Evolutionary conservation across 2,888 invertebrate genomes (phyloP), one percentile per base, ranked within the genome.

Genomic region (Actias luna): DNA sequence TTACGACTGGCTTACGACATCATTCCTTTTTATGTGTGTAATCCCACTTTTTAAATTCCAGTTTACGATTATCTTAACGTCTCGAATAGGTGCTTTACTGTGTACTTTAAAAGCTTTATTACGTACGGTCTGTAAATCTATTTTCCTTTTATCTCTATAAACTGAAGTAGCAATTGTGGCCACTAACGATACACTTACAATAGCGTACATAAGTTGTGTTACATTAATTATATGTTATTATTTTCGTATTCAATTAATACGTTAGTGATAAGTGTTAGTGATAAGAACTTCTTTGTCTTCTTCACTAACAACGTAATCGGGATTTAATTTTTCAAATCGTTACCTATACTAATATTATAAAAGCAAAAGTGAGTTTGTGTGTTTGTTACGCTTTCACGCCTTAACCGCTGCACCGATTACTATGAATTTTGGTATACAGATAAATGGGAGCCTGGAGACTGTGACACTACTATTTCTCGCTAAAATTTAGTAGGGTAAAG

Each of bases 21-120:
- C 27, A 10, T 55, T 29, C 29, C 29, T 29, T 55, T 55, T 29
- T 55, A 55, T 55, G 55, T 29, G 55, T 55, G 55, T 55, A 55
- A 55, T 58, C 57, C 55, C 57, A 61, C 57, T 61, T 55, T 61
- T n/a, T 35, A 60, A 35, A 50, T 29, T 52, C 55, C 16, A 55
- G 55, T 55, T 55, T 55, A 55, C 59, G 39, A 52, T 60, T 60
- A 50, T 60, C 31, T 55, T 55, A 29, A 55, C 29, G 55, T 55
- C 29, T 55, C 29, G 25, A 27, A 55, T 55, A 55, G 55, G 29
- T 55, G 55, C 29, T 55, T 29, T n/a, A 22, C 29, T 29, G 27
- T n/a, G 55, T 55, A 55, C 55, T 55, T 8, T 55, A 29, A 55
- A 55, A 55, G 55, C 16, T 55, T 55, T 55, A 29, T 29, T 29